phyloP scores from a whole-genome alignment of 1,140 invertebrate species.

The Gryon sp. region DNA sequence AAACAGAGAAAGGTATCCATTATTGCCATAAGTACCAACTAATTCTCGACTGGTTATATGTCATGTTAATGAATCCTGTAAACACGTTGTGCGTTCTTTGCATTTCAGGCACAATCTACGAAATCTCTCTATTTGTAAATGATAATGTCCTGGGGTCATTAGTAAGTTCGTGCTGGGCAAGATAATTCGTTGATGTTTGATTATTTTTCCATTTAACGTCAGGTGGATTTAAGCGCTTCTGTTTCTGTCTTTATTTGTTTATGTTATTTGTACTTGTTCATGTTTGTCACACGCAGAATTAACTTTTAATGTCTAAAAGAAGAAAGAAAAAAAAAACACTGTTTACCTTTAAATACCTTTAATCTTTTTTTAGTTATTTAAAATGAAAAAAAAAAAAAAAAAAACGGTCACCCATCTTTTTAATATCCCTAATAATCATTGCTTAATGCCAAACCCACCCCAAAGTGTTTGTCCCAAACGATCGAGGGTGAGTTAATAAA shows the following conservation, averaged over 20 bases:
- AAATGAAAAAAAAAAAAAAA: no score
- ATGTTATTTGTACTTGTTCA: slow-evolving; percentile 12
- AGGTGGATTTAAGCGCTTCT: slow-evolving; percentile 51
- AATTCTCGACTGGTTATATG: slow-evolving; percentile 16
- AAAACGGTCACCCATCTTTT: no score
- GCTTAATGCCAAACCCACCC: no score
- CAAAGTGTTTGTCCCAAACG: no score
- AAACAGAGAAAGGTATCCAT: no score
- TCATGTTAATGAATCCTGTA: slow-evolving; percentile 32
- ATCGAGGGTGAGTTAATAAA: no score
- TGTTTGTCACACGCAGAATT: no score
- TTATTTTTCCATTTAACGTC: slow-evolving; percentile 60
- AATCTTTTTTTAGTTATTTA: no score
- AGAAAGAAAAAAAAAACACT: no score
- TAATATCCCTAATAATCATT: no score
- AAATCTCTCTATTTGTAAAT: slow-evolving; percentile 59
- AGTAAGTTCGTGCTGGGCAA: slow-evolving; percentile 49
- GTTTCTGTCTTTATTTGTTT: slow-evolving; percentile 48
- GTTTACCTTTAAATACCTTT: no score
- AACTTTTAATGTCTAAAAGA: no score
- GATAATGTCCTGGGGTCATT: slow-evolving; percentile 61
- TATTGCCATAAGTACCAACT: slow-evolving; percentile 21
- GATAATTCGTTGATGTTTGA: slow-evolving; percentile 49
- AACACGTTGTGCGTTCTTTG: slow-evolving; percentile 22
- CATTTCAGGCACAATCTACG: slow-evolving; percentile 23